Evolutionary conservation across 2,888 invertebrate genomes (phyloP).

Genomic region (Leptopterna dolabrata): DNA sequence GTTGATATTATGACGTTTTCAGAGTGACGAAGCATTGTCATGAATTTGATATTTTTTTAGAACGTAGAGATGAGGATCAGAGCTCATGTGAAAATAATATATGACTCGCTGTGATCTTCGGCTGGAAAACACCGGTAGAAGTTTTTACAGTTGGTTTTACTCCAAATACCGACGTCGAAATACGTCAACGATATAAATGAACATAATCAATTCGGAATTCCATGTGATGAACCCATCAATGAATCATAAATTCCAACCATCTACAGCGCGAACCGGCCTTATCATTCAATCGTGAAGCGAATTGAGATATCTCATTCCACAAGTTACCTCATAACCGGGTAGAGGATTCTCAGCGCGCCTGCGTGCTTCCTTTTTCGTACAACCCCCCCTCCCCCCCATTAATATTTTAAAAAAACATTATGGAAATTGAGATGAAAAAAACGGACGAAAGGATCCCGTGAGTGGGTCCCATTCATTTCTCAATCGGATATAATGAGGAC

Average conservation of each 20-base stretch:
- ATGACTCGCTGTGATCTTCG: too few relatives aligned
- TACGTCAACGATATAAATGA: neutral
- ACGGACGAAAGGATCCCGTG: neutral
- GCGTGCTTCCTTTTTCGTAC: neutral
- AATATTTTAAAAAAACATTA: slow-evolving; percentile 1
- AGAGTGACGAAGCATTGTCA: too few relatives aligned
- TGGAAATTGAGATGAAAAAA: neutral
- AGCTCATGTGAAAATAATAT: too few relatives aligned
- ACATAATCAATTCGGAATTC: neutral
- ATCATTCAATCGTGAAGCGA: neutral
- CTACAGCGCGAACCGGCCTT: neutral
- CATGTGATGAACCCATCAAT: neutral
- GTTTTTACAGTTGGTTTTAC: too few relatives aligned
- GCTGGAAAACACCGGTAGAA: too few relatives aligned
- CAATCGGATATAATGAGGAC: slow-evolving; percentile 35
- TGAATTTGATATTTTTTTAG: too few relatives aligned
- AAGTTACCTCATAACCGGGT: neutral
- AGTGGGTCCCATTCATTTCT: neutral
- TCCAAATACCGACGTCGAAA: too few relatives aligned
- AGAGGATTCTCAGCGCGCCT: neutral
- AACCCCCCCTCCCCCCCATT: neutral
- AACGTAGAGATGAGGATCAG: too few relatives aligned
- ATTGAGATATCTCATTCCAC: neutral
- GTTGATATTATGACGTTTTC: too few relatives aligned
- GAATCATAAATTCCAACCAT: neutral